Percentiles rank a stretch among this genome's conserved stretches.
phyloP scores from a whole-genome alignment of 2,888 invertebrate species.

The Darwinula stevensoni region DNA sequence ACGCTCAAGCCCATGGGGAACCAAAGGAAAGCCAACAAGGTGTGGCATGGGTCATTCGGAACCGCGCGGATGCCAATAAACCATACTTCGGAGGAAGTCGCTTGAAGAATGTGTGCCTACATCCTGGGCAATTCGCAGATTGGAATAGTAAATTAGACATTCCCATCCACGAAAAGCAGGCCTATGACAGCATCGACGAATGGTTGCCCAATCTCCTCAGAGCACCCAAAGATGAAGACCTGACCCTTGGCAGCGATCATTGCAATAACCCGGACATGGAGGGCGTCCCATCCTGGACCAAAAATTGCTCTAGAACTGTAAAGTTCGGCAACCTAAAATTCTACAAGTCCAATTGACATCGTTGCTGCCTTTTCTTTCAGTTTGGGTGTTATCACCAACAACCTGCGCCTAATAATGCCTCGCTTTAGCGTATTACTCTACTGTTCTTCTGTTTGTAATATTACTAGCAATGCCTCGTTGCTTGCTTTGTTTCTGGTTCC shows the following conservation, averaged over 20 bases:
- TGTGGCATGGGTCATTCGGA: slow-evolving; percentile 6
- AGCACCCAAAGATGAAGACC: slow-evolving; percentile 5
- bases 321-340: slow-evolving; percentile 7
- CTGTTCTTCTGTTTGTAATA: no score
- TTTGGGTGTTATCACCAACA: no score
- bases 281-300: slow-evolving; percentile 5
- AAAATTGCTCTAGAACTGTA: background rate
- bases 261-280: slow-evolving; percentile 7
- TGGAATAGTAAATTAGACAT: slow-evolving; percentile 7
- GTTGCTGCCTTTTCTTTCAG: no score
- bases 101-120: slow-evolving; percentile 6
- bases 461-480: no score
- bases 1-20: slow-evolving; percentile 8
- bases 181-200: slow-evolving; percentile 1
- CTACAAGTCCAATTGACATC: no score
- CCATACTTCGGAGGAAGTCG: slow-evolving; percentile 6
- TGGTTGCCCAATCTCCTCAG: slow-evolving; percentile 3
- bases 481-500: no score
- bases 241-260: slow-evolving; percentile 6
- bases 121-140: slow-evolving; percentile 8
- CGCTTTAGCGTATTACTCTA: no score
- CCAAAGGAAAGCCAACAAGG: slow-evolving; percentile 6
- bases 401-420: no score
- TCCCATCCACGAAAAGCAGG: slow-evolving; percentile 1
- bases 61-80: slow-evolving; percentile 7